Conservation (phyloP, 1,140 invertebrate genomes). For the Platyscapa corneri region DNA sequence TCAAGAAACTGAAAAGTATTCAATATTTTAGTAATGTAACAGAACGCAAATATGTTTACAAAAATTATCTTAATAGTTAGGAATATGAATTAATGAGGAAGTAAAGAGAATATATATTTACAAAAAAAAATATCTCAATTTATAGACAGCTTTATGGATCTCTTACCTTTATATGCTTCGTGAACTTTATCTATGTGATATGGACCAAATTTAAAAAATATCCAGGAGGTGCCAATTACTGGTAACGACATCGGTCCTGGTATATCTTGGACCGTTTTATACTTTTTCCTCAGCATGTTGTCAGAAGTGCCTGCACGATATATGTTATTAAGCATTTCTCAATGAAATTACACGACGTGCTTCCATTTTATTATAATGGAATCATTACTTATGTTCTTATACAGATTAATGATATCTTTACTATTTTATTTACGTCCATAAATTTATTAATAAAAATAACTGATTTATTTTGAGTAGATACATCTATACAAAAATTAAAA, state of each 20-base stretch:
- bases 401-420: no score
- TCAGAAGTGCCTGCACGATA: background rate
- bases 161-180: slow-evolving; percentile 85
- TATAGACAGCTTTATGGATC: slow-evolving; percentile 26
- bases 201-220: slow-evolving; percentile 78
- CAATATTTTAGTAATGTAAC: background rate
- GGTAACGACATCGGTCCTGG: slow-evolving; percentile 86
- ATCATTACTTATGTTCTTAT: no score
- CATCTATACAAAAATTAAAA: no score
- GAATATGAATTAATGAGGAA: no score
- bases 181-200: slow-evolving; percentile 86
- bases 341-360: no score
- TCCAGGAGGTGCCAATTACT: slow-evolving; percentile 87
- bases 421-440: no score
- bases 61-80: no score
- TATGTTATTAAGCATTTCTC: background rate
- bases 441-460: no score
- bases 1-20: background rate
- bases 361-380: no score
- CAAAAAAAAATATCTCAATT: background rate
- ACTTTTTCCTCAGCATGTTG: slow-evolving; percentile 41
- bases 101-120: background rate
- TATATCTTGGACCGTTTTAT: slow-evolving; percentile 68
- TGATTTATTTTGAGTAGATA: no score
- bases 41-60: no score